phyloP scores from a whole-genome alignment of 2,888 invertebrate species.

The Odontocolon sp. region DNA sequence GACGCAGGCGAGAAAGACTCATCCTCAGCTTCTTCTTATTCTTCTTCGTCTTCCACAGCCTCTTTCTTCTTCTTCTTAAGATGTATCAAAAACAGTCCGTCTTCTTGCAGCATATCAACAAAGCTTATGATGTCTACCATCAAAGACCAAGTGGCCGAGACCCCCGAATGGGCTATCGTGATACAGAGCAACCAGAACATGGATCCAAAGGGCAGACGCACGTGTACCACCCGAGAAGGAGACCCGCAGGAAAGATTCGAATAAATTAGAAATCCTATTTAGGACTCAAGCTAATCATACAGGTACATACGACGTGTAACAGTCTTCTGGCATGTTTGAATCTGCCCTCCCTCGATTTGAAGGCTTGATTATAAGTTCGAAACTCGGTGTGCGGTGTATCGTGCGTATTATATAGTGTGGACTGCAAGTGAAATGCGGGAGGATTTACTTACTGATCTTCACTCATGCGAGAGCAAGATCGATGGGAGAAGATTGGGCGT shows the following conservation, averaged over 20 bases:
- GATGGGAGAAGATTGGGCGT: not conserved
- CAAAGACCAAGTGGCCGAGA: no score
- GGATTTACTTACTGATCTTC: not conserved
- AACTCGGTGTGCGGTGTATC: not conserved
- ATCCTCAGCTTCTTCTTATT: slow-evolving; percentile 38
- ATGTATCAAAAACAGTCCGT: slow-evolving; percentile 53
- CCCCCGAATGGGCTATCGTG: slow-evolving; percentile 21
- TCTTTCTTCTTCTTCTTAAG: slow-evolving; percentile 17
- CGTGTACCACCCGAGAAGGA: slow-evolving; percentile 24
- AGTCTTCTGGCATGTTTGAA: slow-evolving; percentile 8
- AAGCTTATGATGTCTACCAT: not conserved
- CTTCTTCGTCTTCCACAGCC: slow-evolving; percentile 21
- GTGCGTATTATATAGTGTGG: not conserved
- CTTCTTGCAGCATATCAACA: slow-evolving; percentile 52
- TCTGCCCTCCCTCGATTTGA: not conserved
- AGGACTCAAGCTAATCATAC: slow-evolving; percentile 24
- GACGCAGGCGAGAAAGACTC: slow-evolving; percentile 49
- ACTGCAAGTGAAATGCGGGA: not conserved
- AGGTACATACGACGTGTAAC: not conserved
- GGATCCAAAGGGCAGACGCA: slow-evolving; percentile 9
- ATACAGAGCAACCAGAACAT: slow-evolving; percentile 9
- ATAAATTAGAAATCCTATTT: slow-evolving; percentile 54
- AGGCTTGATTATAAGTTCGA: slow-evolving; percentile 16
- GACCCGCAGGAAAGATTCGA: slow-evolving; percentile 14
- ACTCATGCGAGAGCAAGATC: not conserved